Conservation (phyloP, 2,888 invertebrate genomes). For the Habrosyne pyritoides region DNA sequence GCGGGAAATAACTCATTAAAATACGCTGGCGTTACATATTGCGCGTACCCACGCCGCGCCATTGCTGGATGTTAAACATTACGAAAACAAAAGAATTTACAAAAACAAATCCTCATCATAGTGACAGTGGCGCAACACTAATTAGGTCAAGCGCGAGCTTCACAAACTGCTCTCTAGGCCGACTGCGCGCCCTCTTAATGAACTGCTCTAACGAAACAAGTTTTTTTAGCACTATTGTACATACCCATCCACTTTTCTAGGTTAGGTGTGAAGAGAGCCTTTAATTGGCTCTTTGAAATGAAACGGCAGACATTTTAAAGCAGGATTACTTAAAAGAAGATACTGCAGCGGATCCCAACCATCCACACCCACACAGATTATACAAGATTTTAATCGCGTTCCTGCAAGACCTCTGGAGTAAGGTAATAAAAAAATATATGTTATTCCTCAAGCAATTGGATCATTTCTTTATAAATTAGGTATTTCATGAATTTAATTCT, state of each 20-base stretch:
- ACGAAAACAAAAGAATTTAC: conserved; percentile 52
- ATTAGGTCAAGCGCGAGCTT: conserved; percentile 72
- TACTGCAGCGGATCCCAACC: not conserved
- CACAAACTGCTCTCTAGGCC: conserved; percentile 63
- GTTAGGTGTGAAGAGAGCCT: conserved; percentile 21
- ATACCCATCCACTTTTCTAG: conserved; percentile 19
- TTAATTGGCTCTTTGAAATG: conserved; percentile 10
- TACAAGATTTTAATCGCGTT: conserved; percentile 1
- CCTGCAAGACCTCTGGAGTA: not conserved
- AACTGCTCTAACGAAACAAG: conserved; percentile 72
- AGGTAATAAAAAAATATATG: not conserved
- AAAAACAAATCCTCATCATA: conserved; percentile 60
- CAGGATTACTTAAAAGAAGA: not conserved
- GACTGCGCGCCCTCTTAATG: conserved; percentile 65
- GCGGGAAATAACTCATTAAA: conserved; percentile 12
- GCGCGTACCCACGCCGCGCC: conserved; percentile 4
- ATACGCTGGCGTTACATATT: conserved; percentile 13
- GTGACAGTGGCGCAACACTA: conserved; percentile 63
- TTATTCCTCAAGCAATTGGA: not conserved
- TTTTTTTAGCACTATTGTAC: conserved; percentile 63
- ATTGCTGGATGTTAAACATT: conserved; percentile 36
- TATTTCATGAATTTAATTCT: not conserved
- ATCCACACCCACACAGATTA: not conserved
- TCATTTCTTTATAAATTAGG: not conserved
- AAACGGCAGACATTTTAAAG: not conserved